Base-by-base conservation (phyloP, 2,888 invertebrate species). In the Barypeithes pellucidus region DNA sequence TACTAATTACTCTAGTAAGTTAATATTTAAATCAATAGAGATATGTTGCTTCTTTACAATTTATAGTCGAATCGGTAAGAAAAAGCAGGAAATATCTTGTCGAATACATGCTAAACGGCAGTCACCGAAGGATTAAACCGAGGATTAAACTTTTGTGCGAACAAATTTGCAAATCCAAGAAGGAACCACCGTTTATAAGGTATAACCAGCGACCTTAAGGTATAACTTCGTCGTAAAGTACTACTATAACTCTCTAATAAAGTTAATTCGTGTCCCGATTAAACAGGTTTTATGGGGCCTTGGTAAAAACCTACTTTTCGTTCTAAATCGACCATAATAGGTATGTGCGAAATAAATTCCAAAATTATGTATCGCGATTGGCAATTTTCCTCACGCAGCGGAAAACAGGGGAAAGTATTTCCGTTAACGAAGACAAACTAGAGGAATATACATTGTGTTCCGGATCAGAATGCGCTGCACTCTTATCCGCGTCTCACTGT, bases 261-360 rank as follows among this genome's bases (percentile, higher is more conserved):
- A 54, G n/a, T 47, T 33, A 57, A 16, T 45, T 67, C 9, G 12
- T 33, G 60, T 57, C 50, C 47, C 18, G 33, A 60, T 59, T 36
- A 59, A 59, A 67, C 67, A 47, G 39, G 60, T 59, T 54, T 33
- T 47, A 67, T 43, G 60, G 36, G 36, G 29, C 63, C 63, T 63
- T 63, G 63, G 47, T 4, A 63, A 50, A 33, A 50, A 33, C 63
- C 36, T 63, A 63, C 50, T 50, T 63, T 63, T 63, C 16, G 14
- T 50, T n/a, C 18, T 9, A 29, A 14, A 16, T 57, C 4, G n/a
- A n/a, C n/a, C n/a, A 18, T 0, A 9, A 57, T 57, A 33, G 16
- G 54, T 7, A 33, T 33, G 16, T 57, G 14, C 9, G 9, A 57
- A 57, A 18, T 33, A 18, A 33, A 57, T 57, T 57, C 33, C 33